Evolutionary conservation across 2,113 vertebrate genomes (phyloP).

Genomic region (Solea senegalensis): DNA sequence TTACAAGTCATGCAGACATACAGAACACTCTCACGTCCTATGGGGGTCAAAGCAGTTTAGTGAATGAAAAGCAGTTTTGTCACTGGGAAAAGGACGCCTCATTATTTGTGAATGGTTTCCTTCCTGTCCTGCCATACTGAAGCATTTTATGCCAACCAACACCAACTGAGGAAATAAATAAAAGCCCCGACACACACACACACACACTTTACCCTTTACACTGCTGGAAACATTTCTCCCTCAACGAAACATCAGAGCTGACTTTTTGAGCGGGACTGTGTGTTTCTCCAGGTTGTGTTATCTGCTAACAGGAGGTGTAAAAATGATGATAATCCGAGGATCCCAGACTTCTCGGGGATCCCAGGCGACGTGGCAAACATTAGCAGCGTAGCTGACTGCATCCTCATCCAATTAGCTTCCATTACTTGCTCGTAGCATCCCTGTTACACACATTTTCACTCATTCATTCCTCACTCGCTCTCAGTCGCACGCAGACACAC

Average conservation of each 20-base stretch:
- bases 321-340: slow-evolving; percentile 28
- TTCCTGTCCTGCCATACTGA: slow-evolving; percentile 77
- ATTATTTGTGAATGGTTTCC: slow-evolving; percentile 78
- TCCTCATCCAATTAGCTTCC: slow-evolving; percentile 83
- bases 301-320: background rate
- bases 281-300: background rate
- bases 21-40: slow-evolving; percentile 28
- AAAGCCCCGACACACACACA: background rate
- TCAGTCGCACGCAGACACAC: slow-evolving; percentile 17
- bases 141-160: slow-evolving; percentile 64
- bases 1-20: slow-evolving; percentile 27
- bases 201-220: background rate
- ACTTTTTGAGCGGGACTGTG: slow-evolving; percentile 6
- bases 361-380: slow-evolving; percentile 23
- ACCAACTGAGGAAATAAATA: slow-evolving; percentile 61
- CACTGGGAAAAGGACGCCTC: slow-evolving; percentile 65
- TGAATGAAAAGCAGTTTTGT: slow-evolving; percentile 70
- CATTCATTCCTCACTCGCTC: slow-evolving; percentile 46
- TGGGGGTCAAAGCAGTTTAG: slow-evolving; percentile 59
- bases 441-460: slow-evolving; percentile 58
- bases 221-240: slow-evolving; percentile 36
- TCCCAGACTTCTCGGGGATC: slow-evolving; percentile 8
- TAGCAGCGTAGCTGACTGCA: slow-evolving; percentile 49
- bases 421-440: slow-evolving; percentile 86
- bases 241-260: slow-evolving; percentile 7